Evolutionary conservation across 1,140 invertebrate species (phyloP).

Genomic region (Sitobion miscanthi): DNA sequence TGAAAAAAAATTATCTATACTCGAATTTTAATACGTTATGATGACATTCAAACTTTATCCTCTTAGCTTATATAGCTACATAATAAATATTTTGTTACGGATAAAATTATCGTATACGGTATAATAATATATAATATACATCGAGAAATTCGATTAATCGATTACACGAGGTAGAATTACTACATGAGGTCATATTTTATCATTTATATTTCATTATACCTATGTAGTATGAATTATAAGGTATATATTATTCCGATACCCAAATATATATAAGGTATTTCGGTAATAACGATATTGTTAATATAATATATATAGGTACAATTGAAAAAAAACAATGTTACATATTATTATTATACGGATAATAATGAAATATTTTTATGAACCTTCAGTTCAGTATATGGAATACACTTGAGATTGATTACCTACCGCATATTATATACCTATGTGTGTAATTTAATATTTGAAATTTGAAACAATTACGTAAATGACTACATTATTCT

Average conservation of each 20-base stretch:
- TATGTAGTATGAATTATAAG: neutral
- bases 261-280: neutral
- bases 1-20: neutral
- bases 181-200: neutral
- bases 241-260: neutral
- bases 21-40: neutral
- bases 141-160: neutral
- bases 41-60: neutral
- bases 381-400: neutral
- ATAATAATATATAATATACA: slow-evolving; percentile 8
- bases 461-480: neutral
- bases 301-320: neutral
- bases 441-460: neutral
- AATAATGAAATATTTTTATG: neutral
- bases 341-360: neutral
- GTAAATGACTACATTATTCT: neutral
- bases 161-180: slow-evolving; percentile 1
- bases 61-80: neutral
- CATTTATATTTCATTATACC: neutral
- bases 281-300: neutral
- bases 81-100: neutral
- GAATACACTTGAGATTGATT: neutral
- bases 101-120: neutral
- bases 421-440: neutral
- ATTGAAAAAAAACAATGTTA: neutral